Conservation (phyloP, 2,113 vertebrate genomes). For the Tonatia bakeri region DNA sequence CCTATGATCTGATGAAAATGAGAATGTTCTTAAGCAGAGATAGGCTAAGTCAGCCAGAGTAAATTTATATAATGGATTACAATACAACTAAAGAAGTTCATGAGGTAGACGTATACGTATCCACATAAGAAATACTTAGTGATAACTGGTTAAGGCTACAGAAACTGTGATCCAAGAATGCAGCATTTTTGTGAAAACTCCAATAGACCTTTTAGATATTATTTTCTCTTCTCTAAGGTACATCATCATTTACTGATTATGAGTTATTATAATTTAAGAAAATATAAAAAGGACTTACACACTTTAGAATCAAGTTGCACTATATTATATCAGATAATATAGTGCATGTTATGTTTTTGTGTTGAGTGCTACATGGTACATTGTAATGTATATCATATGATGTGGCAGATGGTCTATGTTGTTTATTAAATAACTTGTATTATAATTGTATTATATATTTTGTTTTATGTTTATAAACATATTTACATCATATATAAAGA, state of each 20-base stretch:
- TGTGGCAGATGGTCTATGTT: background rate
- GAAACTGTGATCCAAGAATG: background rate
- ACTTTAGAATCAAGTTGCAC: background rate
- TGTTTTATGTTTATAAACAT: background rate
- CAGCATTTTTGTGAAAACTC: background rate
- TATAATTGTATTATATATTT: background rate
- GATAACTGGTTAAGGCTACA: background rate
- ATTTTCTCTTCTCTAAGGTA: background rate
- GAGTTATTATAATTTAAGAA: background rate
- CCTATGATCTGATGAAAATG: background rate
- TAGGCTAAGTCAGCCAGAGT: background rate
- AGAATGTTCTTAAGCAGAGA: background rate
- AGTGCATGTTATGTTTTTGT: background rate
- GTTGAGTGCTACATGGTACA: background rate
- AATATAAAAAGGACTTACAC: background rate
- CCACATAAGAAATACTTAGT: background rate
- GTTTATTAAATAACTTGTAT: background rate
- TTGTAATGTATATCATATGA: background rate
- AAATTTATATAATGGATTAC: background rate
- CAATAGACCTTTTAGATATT: background rate
- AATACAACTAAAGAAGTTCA: slow-evolving; percentile 10
- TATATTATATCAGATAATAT: background rate
- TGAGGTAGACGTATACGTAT: background rate
- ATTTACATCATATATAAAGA: background rate
- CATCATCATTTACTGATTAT: background rate